Conservation (phyloP, 2,113 vertebrate species). For the Ophthalmolycus amberensis region DNA sequence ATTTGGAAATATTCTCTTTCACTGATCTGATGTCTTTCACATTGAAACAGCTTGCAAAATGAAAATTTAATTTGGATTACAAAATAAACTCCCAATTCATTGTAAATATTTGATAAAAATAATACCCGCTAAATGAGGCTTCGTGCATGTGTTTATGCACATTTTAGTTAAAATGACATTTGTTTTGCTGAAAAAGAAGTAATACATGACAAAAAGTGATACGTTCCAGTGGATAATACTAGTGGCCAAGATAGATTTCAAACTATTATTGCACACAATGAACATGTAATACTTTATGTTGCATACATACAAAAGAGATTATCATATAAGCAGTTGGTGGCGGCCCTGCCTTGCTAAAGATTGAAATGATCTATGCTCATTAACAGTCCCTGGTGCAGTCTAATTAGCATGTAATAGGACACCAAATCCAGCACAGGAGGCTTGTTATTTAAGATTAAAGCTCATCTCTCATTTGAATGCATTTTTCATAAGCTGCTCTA, state of each 20-base stretch:
- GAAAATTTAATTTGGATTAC: neutral
- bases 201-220: neutral
- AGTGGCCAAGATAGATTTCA: neutral
- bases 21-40: neutral
- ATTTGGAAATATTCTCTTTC: neutral
- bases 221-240: neutral
- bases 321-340: conserved; percentile 38
- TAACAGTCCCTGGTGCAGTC: conserved; percentile 80
- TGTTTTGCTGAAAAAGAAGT: neutral
- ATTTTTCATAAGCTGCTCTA: conserved; percentile 87
- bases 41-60: neutral
- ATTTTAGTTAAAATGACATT: neutral
- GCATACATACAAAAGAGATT: conserved; percentile 26
- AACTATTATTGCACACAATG: neutral
- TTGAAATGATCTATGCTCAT: conserved; percentile 82
- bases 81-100: neutral
- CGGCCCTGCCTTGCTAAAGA: conserved; percentile 68
- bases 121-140: neutral
- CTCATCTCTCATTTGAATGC: conserved; percentile 88
- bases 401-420: conserved; percentile 87
- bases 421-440: conserved; percentile 85
- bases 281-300: neutral
- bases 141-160: neutral
- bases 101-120: neutral
- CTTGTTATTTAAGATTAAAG: conserved; percentile 88